A percentile compares a stretch with the other conserved stretches of the same genome.
Evolutionary conservation across 2,113 vertebrate genomes (phyloP).

Genomic region (Phalacrocorax aristotelis): DNA sequence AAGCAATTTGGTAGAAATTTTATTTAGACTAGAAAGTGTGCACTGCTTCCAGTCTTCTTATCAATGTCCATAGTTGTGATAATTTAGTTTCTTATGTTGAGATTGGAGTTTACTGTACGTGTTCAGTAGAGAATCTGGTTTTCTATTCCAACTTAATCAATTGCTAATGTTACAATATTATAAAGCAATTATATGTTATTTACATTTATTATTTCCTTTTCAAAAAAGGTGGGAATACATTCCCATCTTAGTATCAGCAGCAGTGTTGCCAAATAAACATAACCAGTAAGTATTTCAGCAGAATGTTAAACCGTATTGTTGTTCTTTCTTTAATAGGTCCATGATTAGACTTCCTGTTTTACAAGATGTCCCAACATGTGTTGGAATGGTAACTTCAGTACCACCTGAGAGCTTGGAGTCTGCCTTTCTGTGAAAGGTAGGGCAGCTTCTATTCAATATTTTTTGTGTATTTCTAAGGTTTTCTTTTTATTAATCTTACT

Average conservation of each 20-base stretch:
- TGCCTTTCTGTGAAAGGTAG: constrained; percentile 47
- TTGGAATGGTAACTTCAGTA: constrained; percentile 20
- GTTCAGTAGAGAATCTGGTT: not conserved
- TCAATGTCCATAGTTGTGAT: not conserved
- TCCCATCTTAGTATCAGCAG: constrained; percentile 59
- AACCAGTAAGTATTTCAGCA: constrained; percentile 14
- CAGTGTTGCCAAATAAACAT: constrained; percentile 70
- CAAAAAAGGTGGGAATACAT: not conserved
- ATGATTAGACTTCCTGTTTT: constrained; percentile 52
- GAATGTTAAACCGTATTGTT: constrained; percentile 39
- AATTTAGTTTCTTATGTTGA: not conserved
- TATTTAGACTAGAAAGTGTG: not conserved
- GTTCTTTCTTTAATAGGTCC: constrained; percentile 62
- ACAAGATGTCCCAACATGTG: constrained; percentile 25
- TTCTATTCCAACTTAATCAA: not conserved
- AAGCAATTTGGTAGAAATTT: not conserved
- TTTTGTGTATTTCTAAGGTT: constrained; percentile 28
- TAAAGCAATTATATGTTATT: not conserved
- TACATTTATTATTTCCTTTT: not conserved
- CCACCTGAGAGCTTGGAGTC: constrained; percentile 37
- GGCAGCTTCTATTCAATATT: constrained; percentile 47
- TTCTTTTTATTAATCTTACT: constrained; percentile 62
- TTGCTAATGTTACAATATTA: not conserved
- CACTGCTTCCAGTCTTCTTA: not conserved
- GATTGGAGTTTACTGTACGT: not conserved